Percentiles rank a stretch among this genome's conserved stretches.
These are phyloP conservation scores for Grantiella picta DNA, from an alignment of 2,113 vertebrate species.

Conservation along the genomic window DNA sequence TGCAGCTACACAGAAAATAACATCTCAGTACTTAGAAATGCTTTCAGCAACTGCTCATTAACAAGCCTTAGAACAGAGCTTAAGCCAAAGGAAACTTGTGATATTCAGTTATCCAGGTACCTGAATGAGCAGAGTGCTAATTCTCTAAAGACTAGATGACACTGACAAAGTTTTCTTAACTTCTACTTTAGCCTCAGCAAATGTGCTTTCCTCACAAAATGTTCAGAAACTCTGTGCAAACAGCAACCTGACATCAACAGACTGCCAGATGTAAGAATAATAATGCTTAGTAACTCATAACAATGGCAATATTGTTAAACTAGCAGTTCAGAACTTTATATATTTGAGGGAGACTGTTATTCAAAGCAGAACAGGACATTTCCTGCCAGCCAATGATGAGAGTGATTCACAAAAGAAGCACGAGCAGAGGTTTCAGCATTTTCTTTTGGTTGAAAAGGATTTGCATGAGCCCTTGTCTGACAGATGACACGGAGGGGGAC, in stretches of 20 bases:
- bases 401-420: background rate
- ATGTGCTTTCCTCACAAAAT: background rate
- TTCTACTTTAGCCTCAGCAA: background rate
- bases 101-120: background rate
- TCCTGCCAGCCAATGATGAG: background rate
- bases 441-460: background rate
- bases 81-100: background rate
- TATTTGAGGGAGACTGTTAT: background rate
- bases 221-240: background rate
- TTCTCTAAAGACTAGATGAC: background rate
- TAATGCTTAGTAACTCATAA: background rate
- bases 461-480: background rate
- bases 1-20: background rate
- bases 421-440: background rate
- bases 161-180: background rate
- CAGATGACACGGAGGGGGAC: background rate
- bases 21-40: background rate
- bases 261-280: background rate
- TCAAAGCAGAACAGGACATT: background rate
- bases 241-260: background rate
- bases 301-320: background rate
- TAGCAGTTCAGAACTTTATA: background rate
- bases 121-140: background rate
- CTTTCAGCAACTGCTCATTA: background rate
- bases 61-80: background rate